These are phyloP conservation scores for Falco cherrug DNA, from an alignment of 2,797 vertebrate genomes.

Conservation along the genomic window DNA sequence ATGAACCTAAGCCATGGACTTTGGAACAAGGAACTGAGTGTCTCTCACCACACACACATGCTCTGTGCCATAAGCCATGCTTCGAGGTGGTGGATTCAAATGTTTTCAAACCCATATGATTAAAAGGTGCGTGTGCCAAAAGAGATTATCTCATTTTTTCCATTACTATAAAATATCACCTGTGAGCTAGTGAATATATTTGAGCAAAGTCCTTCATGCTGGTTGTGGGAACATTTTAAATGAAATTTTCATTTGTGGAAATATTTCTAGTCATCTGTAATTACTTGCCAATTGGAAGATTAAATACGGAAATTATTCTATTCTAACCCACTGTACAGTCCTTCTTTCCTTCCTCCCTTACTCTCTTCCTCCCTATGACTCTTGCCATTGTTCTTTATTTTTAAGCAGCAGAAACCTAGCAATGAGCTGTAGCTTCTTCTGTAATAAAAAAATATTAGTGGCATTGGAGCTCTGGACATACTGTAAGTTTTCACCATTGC, in stretches of 20 bases:
- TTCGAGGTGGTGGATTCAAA: background rate
- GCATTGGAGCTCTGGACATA: background rate
- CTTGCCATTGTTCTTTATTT: background rate
- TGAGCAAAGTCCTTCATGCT: background rate
- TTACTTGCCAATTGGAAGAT: background rate
- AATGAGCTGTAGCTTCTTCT: background rate
- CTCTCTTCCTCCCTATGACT: background rate
- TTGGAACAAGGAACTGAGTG: background rate
- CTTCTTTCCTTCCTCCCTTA: background rate
- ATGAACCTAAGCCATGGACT: background rate
- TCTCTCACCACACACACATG: background rate
- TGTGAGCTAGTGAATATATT: background rate
- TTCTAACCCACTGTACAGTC: background rate
- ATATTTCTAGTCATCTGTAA: background rate
- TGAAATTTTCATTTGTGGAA: background rate
- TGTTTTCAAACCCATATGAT: background rate
- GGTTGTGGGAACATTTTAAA: background rate
- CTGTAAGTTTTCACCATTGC: background rate
- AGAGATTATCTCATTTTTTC: background rate
- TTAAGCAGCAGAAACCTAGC: background rate
- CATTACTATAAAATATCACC: background rate
- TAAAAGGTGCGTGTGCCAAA: background rate
- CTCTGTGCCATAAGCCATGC: background rate
- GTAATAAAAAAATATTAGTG: background rate
- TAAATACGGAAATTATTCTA: background rate